phyloP scores from a whole-genome alignment of 1,140 invertebrate genomes.

The Chymomyza costata region DNA sequence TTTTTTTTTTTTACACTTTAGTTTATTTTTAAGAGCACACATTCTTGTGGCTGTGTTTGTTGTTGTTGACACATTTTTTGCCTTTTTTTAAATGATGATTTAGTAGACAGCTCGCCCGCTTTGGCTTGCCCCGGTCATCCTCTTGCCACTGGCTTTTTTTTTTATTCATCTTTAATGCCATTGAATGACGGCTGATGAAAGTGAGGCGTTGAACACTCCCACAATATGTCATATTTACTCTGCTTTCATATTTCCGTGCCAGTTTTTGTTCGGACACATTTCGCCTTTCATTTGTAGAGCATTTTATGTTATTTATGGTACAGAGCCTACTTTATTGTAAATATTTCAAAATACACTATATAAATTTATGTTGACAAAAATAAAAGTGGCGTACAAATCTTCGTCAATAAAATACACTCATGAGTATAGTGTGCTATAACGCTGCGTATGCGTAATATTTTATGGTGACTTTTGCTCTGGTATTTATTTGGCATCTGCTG shows the following conservation, averaged over 20 bases:
- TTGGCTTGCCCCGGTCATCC: too few species aligned
- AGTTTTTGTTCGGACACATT: constrained; percentile 14
- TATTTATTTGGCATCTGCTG: not conserved
- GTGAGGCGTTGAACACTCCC: constrained; percentile 18
- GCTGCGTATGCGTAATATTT: constrained; percentile 38
- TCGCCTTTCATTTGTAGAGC: constrained; percentile 42
- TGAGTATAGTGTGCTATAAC: too few species aligned
- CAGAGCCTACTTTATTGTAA: too few species aligned
- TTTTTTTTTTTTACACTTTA: too few species aligned
- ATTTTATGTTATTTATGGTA: constrained; percentile 53
- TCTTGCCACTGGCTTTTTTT: not conserved
- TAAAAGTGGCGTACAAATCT: too few species aligned
- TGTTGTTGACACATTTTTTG: too few species aligned
- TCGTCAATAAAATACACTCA: too few species aligned
- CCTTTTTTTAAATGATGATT: constrained; percentile 28
- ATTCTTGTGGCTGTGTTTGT: too few species aligned
- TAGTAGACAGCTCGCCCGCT: constrained; percentile 13
- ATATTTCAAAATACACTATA: too few species aligned
- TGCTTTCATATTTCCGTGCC: not conserved
- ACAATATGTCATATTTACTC: constrained; percentile 31
- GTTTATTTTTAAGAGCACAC: too few species aligned
- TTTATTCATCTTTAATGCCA: constrained; percentile 58
- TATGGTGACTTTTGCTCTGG: constrained; percentile 1
- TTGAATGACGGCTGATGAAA: constrained; percentile 54
- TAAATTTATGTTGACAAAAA: too few species aligned